phyloP scores from a whole-genome alignment of 2,888 invertebrate species.

The Cheilosia urbana region DNA sequence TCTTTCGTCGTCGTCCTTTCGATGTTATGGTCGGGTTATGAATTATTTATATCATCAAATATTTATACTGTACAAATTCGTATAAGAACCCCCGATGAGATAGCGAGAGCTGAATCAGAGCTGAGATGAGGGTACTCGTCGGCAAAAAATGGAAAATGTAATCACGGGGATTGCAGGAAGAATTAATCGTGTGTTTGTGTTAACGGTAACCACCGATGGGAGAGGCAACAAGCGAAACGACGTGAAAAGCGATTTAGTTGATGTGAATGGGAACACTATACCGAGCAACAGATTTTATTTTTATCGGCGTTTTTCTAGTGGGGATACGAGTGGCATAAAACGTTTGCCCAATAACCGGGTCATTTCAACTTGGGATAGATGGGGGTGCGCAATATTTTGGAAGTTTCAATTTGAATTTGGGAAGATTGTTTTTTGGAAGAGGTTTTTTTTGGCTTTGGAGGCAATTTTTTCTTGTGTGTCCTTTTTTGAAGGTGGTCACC shows the following conservation, averaged over 20 bases:
- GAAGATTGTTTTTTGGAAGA: background rate
- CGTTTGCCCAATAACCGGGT: constrained; percentile 57
- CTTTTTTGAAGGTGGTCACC: no score
- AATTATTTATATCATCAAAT: constrained; percentile 75
- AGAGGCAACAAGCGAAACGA: constrained; percentile 29
- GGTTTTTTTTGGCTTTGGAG: background rate
- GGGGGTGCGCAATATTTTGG: background rate
- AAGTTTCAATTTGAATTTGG: background rate
- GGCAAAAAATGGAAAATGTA: constrained; percentile 68
- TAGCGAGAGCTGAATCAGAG: constrained; percentile 25
- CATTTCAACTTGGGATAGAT: constrained; percentile 14
- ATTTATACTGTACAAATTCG: constrained; percentile 73
- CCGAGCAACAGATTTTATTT: constrained; percentile 54
- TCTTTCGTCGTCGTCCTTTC: constrained; percentile 36
- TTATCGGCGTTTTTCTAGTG: constrained; percentile 20
- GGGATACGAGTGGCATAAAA: constrained; percentile 55
- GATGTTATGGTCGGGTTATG: constrained; percentile 66
- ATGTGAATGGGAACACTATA: background rate
- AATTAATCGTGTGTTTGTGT: constrained; percentile 66
- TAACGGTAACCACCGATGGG: constrained; percentile 33
- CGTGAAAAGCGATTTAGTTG: constrained; percentile 32
- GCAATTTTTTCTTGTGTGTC: background rate
- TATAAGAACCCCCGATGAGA: constrained; percentile 40
- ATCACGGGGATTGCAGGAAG: constrained; percentile 66
- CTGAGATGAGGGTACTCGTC: constrained; percentile 26